Evolutionary conservation across 2,888 invertebrate genomes (phyloP), one percentile per base, ranked within the genome.

Genomic region (Sesia bembeciformis): DNA sequence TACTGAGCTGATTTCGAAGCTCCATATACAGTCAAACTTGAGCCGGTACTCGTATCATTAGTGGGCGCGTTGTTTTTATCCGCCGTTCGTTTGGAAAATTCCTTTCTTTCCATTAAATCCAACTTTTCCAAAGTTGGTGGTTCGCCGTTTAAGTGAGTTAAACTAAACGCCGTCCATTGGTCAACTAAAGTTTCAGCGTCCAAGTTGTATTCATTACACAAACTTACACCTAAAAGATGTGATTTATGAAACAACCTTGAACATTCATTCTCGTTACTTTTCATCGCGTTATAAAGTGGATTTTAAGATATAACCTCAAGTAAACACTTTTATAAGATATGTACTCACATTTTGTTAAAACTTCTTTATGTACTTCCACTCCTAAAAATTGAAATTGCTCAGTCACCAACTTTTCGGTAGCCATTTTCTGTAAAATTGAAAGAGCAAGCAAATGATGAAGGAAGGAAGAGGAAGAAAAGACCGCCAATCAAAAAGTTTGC

Each of bases 161-260:
- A 84, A 65, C 93, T 93, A 75, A 92, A 96, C 38, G 95, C 95
- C 84, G 94, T 91, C 95, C 95, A 96, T 86, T 93, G 91, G 72
- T 94, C 93, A 53, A 93, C 93, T 64, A 95, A 92, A 67, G 93
- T 92, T 72, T 93, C 93, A 46, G 94, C 92, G 60, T 90, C 90
- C 53, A 94, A 80, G 65, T 90, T 82, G 73, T 94, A 92, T 54
- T 88, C 89, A 60, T 86, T 77, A 72, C 94, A 94, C 62, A 95
- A 81, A 75, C 92, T 92, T 68, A 92, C 86, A 91, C 93, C 89
- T 89, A 69, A 78, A 74, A 78, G 73, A 68, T 77, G 73, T 68
- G 69, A 72, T 65, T 72, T 73, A 67, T 72, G 72, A 65, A 78
- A 83, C 84, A 87, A 86, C 88, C 88, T 88, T 88, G 88, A 87